A percentile compares a stretch with the other conserved stretches of the same genome.
Conservation (phyloP, 2,113 vertebrate genomes). For the Sakesphorus luctuosus region DNA sequence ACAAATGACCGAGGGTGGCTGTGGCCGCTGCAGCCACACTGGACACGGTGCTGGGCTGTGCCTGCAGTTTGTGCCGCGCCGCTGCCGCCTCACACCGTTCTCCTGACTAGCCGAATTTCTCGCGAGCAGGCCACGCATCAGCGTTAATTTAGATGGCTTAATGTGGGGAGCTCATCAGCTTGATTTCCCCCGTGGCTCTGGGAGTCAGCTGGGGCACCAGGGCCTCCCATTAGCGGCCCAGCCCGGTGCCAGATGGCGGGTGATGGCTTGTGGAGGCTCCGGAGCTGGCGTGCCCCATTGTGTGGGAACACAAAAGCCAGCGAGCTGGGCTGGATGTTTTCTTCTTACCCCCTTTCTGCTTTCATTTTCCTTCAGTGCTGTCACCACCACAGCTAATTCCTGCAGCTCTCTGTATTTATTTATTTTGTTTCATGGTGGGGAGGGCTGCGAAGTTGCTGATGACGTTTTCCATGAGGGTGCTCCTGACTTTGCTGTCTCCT, state of each 20-base stretch:
- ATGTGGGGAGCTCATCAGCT: slow-evolving; percentile 44
- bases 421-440: not conserved
- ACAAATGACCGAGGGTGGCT: not conserved
- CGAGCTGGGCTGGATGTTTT: not conserved
- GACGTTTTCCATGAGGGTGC: not conserved
- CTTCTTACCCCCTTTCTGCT: not conserved
- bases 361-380: not conserved
- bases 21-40: rapidly evolving
- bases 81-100: not conserved
- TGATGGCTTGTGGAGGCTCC: slow-evolving; percentile 61
- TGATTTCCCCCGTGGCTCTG: slow-evolving; percentile 68
- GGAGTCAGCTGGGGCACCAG: slow-evolving; percentile 76
- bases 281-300: slow-evolving; percentile 56
- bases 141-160: slow-evolving; percentile 35
- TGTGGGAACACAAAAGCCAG: slow-evolving; percentile 46
- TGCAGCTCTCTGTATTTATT: not conserved
- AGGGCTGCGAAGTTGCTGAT: not conserved
- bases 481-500: not conserved
- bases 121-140: not conserved
- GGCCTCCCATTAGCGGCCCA: slow-evolving; percentile 64
- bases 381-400: slow-evolving; percentile 25
- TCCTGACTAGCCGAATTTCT: not conserved
- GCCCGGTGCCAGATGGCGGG: slow-evolving; percentile 74
- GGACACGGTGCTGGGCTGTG: rapidly evolving
- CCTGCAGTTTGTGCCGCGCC: not conserved